phyloP scores from a whole-genome alignment of 2,888 invertebrate species.

The Congeria kusceri region DNA sequence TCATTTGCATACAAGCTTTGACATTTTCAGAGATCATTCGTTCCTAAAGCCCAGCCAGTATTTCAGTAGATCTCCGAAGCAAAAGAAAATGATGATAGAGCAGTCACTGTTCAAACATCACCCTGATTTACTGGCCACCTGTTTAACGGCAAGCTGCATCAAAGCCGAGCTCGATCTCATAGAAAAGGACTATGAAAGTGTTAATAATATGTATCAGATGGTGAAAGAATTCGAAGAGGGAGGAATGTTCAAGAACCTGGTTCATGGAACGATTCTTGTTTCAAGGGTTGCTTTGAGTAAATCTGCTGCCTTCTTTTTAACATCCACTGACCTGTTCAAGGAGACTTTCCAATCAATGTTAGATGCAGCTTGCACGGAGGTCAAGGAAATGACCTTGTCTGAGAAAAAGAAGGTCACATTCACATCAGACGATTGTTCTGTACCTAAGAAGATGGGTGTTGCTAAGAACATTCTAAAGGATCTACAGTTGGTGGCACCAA shows the following conservation, averaged over 20 bases:
- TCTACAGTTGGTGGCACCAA: not conserved
- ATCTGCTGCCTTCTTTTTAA: conserved; percentile 28
- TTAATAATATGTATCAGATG: conserved; percentile 46
- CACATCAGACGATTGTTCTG: not conserved
- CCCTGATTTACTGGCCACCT: conserved; percentile 43
- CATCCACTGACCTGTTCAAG: not conserved
- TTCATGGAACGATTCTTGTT: conserved; percentile 57
- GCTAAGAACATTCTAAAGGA: not conserved
- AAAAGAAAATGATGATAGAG: not conserved
- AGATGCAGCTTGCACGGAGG: not conserved
- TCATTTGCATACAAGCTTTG: not conserved
- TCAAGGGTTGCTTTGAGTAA: conserved; percentile 59
- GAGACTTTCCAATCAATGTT: not conserved
- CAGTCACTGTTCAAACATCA: conserved; percentile 18
- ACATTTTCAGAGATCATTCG: not conserved
- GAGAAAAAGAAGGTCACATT: not conserved
- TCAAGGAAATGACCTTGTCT: not conserved
- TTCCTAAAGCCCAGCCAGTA: not conserved
- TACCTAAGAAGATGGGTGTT: not conserved
- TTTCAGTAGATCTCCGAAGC: not conserved
- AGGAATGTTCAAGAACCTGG: conserved; percentile 48
- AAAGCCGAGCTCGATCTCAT: conserved; percentile 44
- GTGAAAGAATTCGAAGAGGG: conserved; percentile 34
- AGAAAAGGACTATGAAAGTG: conserved; percentile 45
- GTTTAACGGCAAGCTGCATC: conserved; percentile 54